Conservation (phyloP, 2,113 vertebrate genomes). For the Poeciliopsis turrubarensis region DNA sequence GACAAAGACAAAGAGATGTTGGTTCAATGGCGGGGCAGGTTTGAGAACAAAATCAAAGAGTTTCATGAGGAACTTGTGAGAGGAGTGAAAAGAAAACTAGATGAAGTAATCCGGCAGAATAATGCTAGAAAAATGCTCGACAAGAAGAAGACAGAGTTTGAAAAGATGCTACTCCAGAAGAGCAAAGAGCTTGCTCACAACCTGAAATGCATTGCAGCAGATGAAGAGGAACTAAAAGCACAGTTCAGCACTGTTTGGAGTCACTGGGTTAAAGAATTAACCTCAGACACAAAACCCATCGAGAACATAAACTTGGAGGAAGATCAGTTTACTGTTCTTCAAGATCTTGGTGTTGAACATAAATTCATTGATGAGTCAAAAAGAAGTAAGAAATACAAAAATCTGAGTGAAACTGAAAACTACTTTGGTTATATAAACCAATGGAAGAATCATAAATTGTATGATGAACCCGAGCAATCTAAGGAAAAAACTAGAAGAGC, state of each 20-base stretch:
- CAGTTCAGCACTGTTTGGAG: slow-evolving; percentile 32
- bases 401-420: background rate
- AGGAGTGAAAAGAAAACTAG: slow-evolving; percentile 29
- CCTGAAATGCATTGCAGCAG: slow-evolving; percentile 19
- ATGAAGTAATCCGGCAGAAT: slow-evolving; percentile 46
- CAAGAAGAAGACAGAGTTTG: slow-evolving; percentile 27
- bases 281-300: slow-evolving; percentile 4
- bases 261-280: slow-evolving; percentile 2
- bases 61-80: slow-evolving; percentile 20
- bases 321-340: background rate
- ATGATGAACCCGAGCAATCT: too few relatives aligned
- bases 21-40: slow-evolving; percentile 40
- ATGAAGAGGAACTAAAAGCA: slow-evolving; percentile 18
- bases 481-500: too few relatives aligned
- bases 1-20: slow-evolving; percentile 35
- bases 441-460: too few relatives aligned
- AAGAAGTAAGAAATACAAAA: background rate
- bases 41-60: slow-evolving; percentile 41
- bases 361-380: background rate
- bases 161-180: slow-evolving; percentile 30
- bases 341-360: background rate
- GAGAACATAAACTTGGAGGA: slow-evolving; percentile 13
- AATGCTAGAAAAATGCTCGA: slow-evolving; percentile 28
- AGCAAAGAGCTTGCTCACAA: slow-evolving; percentile 43
- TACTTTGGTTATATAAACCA: slow-evolving; percentile 7